phyloP scores from a whole-genome alignment of 2,797 vertebrate species.

The Rachycentron canadum region DNA sequence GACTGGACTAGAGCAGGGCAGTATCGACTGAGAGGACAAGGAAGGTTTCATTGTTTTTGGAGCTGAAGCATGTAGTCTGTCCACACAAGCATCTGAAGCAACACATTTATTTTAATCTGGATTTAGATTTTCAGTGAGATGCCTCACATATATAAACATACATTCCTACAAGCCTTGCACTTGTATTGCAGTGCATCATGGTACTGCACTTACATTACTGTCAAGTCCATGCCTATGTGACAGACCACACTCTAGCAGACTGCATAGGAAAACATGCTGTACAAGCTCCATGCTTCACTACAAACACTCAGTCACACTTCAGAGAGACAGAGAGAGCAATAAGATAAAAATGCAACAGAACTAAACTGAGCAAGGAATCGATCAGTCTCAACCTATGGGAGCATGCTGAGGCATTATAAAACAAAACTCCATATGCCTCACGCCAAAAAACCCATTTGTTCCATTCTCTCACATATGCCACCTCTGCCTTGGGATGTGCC shows the following conservation, averaged over 20 bases:
- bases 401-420: slow-evolving; percentile 17
- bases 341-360: slow-evolving; percentile 18
- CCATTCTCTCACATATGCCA: slow-evolving; percentile 32
- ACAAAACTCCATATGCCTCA: slow-evolving; percentile 26
- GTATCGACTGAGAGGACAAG: slow-evolving; percentile 1
- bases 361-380: background rate
- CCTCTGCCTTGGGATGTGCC: slow-evolving; percentile 56
- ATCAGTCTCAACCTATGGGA: slow-evolving; percentile 22
- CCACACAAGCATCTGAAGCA: slow-evolving; percentile 8
- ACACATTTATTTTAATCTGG: background rate
- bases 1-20: slow-evolving; percentile 20
- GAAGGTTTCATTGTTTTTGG: slow-evolving; percentile 42
- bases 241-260: slow-evolving; percentile 41
- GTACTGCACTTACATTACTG: slow-evolving; percentile 14
- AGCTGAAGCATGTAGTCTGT: slow-evolving; percentile 5
- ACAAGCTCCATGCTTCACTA: slow-evolving; percentile 2
- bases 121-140: slow-evolving; percentile 16
- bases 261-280: slow-evolving; percentile 31
- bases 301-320: background rate
- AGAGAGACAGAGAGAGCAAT: slow-evolving; percentile 13
- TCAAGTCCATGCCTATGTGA: slow-evolving; percentile 15
- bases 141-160: slow-evolving; percentile 3
- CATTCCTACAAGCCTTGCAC: background rate
- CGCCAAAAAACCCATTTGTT: slow-evolving; percentile 31
- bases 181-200: slow-evolving; percentile 15